Evolutionary conservation across 2,888 invertebrate genomes (phyloP).

Genomic region (Nomada ferruginata): DNA sequence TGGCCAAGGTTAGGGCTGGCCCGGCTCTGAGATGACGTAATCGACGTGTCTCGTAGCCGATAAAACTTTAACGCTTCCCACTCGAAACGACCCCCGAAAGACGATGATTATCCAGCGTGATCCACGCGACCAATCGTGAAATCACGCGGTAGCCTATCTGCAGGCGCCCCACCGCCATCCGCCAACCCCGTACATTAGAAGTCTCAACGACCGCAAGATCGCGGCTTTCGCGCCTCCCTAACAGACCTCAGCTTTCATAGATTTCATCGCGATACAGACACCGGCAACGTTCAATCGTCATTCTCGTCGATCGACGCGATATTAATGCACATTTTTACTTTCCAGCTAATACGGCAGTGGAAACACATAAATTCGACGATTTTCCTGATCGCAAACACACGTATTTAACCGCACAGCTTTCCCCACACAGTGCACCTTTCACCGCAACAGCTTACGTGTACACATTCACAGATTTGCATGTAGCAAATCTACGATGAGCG

Average conservation of each 20-base stretch:
- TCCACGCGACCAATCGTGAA: slow-evolving; percentile 10
- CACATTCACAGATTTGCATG: background rate
- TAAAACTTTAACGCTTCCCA: slow-evolving; percentile 77
- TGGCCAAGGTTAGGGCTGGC: slow-evolving; percentile 80
- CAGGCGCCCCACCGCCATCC: background rate
- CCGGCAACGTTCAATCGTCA: too few relatives aligned
- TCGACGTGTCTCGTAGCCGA: slow-evolving; percentile 78
- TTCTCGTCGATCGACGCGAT: background rate
- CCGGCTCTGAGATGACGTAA: slow-evolving; percentile 76
- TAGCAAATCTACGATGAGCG: background rate
- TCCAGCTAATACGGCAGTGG: background rate
- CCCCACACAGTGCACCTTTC: background rate
- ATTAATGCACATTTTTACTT: too few relatives aligned
- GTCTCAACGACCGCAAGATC: background rate
- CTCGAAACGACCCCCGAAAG: slow-evolving; percentile 23
- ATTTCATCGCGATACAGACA: background rate
- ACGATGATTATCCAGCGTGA: slow-evolving; percentile 36
- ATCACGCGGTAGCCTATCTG: slow-evolving; percentile 13
- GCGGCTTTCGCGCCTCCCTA: background rate
- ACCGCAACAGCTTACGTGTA: background rate
- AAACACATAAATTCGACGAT: background rate
- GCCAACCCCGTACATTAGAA: background rate
- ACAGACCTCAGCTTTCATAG: background rate
- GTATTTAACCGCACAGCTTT: background rate
- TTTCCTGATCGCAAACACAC: background rate